A percentile compares a stretch with the other conserved stretches of the same genome.
Conservation (phyloP, 2,888 invertebrate genomes). For the Piscicola geometra region DNA sequence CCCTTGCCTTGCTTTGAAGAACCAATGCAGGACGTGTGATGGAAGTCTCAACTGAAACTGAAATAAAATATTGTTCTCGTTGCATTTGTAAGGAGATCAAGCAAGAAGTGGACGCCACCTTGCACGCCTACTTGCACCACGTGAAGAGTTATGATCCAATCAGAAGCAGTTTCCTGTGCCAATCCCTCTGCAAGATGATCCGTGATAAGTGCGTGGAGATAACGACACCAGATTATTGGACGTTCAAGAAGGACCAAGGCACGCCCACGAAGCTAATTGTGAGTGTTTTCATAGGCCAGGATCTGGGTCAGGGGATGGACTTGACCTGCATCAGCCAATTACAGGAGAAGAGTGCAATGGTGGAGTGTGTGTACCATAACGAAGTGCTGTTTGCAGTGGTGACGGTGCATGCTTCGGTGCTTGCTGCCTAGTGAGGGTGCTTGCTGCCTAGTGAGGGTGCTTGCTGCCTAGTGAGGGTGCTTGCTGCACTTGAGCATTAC, state of each 20-base stretch:
- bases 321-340: slow-evolving; percentile 1
- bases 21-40: no score
- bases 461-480: no score
- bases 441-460: no score
- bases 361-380: slow-evolving; percentile 26
- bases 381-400: slow-evolving; percentile 29
- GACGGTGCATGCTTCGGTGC: slow-evolving; percentile 17
- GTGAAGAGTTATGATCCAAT: slow-evolving; percentile 28
- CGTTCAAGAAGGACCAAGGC: background rate
- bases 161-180: slow-evolving; percentile 30
- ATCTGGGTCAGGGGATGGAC: slow-evolving; percentile 23
- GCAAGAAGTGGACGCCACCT: background rate
- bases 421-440: background rate
- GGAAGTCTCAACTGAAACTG: no score
- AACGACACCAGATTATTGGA: background rate
- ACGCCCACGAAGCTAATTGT: slow-evolving; percentile 28
- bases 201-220: slow-evolving; percentile 29
- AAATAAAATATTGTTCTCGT: no score
- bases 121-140: slow-evolving; percentile 24
- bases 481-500: no score
- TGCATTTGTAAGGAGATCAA: slow-evolving; percentile 15
- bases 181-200: slow-evolving; percentile 25
- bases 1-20: no score
- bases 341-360: background rate
- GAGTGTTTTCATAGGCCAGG: slow-evolving; percentile 34